phyloP scores from a whole-genome alignment of 1,140 invertebrate genomes.

The Camponotus pennsylvanicus region DNA sequence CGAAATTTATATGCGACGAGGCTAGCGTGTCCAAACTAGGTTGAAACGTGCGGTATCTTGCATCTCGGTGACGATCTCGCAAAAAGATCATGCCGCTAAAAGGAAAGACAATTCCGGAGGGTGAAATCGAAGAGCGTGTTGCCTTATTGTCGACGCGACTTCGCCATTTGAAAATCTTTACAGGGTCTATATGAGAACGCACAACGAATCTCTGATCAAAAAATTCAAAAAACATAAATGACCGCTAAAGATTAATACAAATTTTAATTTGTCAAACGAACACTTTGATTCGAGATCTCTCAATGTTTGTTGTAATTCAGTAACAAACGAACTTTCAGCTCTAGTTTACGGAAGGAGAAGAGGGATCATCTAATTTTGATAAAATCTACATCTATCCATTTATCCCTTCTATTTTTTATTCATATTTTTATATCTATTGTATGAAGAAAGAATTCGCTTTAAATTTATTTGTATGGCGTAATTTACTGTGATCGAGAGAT shows the following conservation, averaged over 20 bases:
- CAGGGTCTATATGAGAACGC: neutral
- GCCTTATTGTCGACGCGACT: slow-evolving; percentile 18
- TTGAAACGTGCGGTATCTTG: slow-evolving; percentile 71
- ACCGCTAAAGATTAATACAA: neutral
- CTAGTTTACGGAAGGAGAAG: neutral
- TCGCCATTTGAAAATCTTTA: slow-evolving; percentile 19
- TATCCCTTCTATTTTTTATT: neutral
- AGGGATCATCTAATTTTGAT: too few species aligned
- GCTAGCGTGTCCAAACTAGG: slow-evolving; percentile 77
- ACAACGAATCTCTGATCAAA: neutral
- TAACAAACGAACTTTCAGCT: neutral
- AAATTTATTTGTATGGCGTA: neutral
- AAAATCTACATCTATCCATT: neutral
- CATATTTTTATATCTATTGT: neutral
- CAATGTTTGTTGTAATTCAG: neutral
- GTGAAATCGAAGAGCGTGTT: slow-evolving; percentile 29
- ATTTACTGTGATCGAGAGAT: neutral
- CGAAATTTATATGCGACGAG: slow-evolving; percentile 72
- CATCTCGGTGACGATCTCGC: slow-evolving; percentile 66
- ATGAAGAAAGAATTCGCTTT: neutral
- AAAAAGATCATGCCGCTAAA: slow-evolving; percentile 68
- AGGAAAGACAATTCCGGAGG: slow-evolving; percentile 54
- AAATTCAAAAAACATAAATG: neutral
- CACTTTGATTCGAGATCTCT: neutral
- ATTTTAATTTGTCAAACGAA: neutral